Evolutionary conservation across 2,888 invertebrate genomes (phyloP), one percentile per base, ranked within the genome.

Genomic region (Yponomeuta evonymella): DNA sequence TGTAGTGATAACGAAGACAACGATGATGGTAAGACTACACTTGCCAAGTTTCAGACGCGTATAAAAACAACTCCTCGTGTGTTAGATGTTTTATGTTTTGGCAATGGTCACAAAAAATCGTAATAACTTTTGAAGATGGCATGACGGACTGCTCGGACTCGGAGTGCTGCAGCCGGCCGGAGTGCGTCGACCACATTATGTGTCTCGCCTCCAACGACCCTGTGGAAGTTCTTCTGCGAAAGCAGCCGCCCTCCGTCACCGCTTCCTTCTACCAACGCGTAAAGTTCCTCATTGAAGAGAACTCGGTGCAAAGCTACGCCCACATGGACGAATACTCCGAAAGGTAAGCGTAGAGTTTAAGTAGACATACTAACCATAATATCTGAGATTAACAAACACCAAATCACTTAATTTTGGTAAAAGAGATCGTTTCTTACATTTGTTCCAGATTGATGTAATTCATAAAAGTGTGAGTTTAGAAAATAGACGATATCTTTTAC

Each of bases 141-240:
- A 96, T 99, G 95, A 95, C 96, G 79, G 99, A 99, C 94, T 99
- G 99, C 93, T 97, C 98, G 75, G 99, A 99, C 93, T 98, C 98
- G 85, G 99, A 99, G 90, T 99, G 99, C 92, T 99, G 99, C 89
- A 95, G 96, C 76, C 96, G 96, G 82, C 94, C 96, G 30, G 95
- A 95, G 76, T 99, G 99, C 90, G 93, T 95, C 69, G 97, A 97
- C 81, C 97, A 97, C 91, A 96, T 97, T 81, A 97, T 98, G 96
- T 99, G 99, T 93, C 94, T 98, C 81, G 96, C 98, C 36, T 98
- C 98, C 79, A 98, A 98, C 83, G 98, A 99, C 86, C 99, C 99
- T 0, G 97, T 98, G 29, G 98, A 99, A 87, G 98, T 99, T 23
- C 94, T 99, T 51, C 94, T 99, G 9, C 94, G 98, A 71, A 98